These are phyloP conservation scores for Apis cerana DNA, from an alignment of 1,140 invertebrate genomes.

Conservation along the genomic window DNA sequence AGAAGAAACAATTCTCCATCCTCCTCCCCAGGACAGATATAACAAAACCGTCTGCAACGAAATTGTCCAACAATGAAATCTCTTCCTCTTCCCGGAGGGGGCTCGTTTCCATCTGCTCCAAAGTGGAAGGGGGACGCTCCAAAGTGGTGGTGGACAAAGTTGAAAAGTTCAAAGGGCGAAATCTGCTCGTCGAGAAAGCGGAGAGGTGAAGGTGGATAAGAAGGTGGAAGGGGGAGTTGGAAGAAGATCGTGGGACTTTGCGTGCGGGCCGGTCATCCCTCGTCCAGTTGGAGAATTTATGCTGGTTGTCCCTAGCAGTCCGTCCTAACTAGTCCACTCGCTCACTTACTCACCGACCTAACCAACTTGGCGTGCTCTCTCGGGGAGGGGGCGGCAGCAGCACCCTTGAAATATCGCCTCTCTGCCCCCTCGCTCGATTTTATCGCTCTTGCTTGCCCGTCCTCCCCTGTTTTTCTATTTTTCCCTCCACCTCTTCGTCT, in stretches of 20 bases:
- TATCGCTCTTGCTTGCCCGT: slow-evolving; percentile 51
- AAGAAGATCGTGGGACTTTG: slow-evolving; percentile 69
- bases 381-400: slow-evolving; percentile 3
- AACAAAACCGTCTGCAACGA: too few relatives aligned
- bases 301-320: slow-evolving; percentile 75
- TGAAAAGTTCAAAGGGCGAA: too few relatives aligned
- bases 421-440: slow-evolving; percentile 46
- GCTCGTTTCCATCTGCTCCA: too few relatives aligned
- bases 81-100: too few relatives aligned
- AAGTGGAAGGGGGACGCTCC: too few relatives aligned
- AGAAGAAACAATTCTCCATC: too few relatives aligned
- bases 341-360: slow-evolving; percentile 75
- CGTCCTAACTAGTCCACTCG: slow-evolving; percentile 80
- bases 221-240: background rate
- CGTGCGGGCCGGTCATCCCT: slow-evolving; percentile 79
- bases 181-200: too few relatives aligned
- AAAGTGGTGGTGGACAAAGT: too few relatives aligned
- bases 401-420: slow-evolving; percentile 79
- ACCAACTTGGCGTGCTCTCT: slow-evolving; percentile 61
- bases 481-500: background rate
- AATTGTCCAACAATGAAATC: too few relatives aligned
- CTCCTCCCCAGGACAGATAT: too few relatives aligned
- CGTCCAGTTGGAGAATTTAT: slow-evolving; percentile 78
- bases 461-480: background rate
- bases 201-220: background rate